Conservation (phyloP, 2,113 vertebrate genomes). For the Phalacrocorax brasilianus region DNA sequence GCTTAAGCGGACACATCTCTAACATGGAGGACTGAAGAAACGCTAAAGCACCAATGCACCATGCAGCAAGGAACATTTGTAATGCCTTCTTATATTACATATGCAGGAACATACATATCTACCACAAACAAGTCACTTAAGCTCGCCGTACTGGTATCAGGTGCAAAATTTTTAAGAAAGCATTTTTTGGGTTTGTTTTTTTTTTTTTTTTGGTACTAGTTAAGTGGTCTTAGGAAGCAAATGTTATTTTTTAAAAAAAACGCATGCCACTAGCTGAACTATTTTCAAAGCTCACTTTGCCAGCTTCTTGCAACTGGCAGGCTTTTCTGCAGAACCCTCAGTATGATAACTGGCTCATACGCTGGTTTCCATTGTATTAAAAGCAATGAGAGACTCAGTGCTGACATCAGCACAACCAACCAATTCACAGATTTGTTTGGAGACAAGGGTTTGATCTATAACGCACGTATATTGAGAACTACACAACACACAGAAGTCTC, state of each 20-base stretch:
- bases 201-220: background rate
- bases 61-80: background rate
- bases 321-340: background rate
- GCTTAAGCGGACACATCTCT: background rate
- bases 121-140: background rate
- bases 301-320: background rate
- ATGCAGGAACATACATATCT: accelerated
- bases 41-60: background rate
- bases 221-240: background rate
- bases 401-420: background rate
- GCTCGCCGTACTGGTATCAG: background rate
- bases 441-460: background rate
- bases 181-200: too few relatives aligned
- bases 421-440: background rate
- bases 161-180: background rate
- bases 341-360: background rate
- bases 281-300: background rate
- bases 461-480: background rate
- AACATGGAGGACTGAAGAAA: background rate
- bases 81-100: too few relatives aligned
- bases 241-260: background rate
- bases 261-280: background rate
- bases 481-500: background rate
- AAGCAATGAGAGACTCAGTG: background rate
- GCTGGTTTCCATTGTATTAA: background rate